These are phyloP conservation scores for Vombatus ursinus DNA, from an alignment of 2,113 vertebrate genomes.

Conservation along the genomic window DNA sequence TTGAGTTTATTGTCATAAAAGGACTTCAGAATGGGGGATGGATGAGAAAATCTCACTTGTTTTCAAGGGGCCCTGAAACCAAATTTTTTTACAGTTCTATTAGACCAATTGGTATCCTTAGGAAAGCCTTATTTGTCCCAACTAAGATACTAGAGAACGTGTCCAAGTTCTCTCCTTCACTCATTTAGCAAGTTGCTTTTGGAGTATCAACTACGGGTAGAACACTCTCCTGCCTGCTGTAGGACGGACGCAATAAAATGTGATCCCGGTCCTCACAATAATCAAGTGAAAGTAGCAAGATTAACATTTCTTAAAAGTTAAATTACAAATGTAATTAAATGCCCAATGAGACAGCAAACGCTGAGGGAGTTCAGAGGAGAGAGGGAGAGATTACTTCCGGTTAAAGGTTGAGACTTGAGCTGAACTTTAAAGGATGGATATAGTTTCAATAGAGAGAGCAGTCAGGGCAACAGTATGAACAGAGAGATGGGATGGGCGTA, in stretches of 20 bases:
- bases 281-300: background rate
- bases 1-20: background rate
- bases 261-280: background rate
- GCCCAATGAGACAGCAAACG: background rate
- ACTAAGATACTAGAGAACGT: background rate
- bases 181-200: background rate
- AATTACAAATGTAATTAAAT: background rate
- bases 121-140: background rate
- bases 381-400: background rate
- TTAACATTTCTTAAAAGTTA: background rate
- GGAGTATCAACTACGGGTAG: fast-evolving
- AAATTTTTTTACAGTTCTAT: constrained; percentile 10
- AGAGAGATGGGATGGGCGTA: background rate
- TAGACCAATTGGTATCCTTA: background rate
- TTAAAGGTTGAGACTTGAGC: background rate
- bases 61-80: background rate
- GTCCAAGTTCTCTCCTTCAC: background rate
- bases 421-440: background rate
- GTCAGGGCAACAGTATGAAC: background rate
- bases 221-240: background rate
- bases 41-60: background rate
- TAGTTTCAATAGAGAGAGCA: background rate
- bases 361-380: background rate
- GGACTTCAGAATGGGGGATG: background rate
- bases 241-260: background rate